Evolutionary conservation across 1,140 invertebrate genomes (phyloP).

Genomic region (Luehdorfia chinensis): DNA sequence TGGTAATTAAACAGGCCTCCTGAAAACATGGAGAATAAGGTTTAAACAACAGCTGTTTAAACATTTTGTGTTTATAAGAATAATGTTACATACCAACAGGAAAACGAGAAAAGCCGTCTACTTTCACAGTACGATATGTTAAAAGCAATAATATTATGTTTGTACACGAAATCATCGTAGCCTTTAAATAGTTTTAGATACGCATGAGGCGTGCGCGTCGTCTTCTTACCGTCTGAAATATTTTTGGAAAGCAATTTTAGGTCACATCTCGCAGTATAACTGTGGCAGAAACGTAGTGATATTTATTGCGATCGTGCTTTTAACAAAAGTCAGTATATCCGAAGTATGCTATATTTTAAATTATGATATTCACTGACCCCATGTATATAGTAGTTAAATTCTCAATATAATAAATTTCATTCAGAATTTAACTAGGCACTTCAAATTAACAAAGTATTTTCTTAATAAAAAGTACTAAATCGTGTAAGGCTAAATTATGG

Average conservation of each 20-base stretch:
- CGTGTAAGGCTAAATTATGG: too few species aligned
- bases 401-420: too few species aligned
- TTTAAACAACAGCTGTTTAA: neutral
- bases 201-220: constrained; percentile 39
- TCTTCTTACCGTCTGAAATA: constrained; percentile 54
- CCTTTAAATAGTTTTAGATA: constrained; percentile 28
- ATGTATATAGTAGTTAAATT: too few species aligned
- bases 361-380: too few species aligned
- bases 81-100: constrained; percentile 32
- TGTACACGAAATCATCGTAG: constrained; percentile 23
- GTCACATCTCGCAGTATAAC: constrained; percentile 36
- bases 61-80: neutral
- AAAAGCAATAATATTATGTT: constrained; percentile 23
- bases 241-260: constrained; percentile 74
- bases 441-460: too few species aligned
- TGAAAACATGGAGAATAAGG: constrained; percentile 38
- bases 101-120: constrained; percentile 22
- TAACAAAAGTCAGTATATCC: too few species aligned
- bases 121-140: neutral
- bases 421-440: too few species aligned
- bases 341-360: too few species aligned
- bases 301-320: constrained; percentile 1
- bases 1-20: constrained; percentile 54
- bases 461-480: too few species aligned
- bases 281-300: constrained; percentile 13